phyloP scores from a whole-genome alignment of 1,140 invertebrate genomes.

The Aradophagus sp. region DNA sequence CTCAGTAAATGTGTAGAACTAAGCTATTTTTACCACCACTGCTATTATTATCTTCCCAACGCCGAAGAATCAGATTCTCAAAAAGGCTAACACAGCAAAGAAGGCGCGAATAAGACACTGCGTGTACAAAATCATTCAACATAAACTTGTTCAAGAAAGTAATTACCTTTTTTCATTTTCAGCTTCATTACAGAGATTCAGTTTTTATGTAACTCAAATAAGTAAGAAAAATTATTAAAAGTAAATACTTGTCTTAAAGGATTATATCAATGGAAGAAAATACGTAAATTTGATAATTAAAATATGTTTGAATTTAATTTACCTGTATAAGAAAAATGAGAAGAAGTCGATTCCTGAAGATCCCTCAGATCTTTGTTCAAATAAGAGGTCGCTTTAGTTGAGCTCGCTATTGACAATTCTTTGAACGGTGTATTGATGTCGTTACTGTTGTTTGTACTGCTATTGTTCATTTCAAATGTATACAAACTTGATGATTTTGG shows the following conservation, averaged over 20 bases:
- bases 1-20: slow-evolving; percentile 34
- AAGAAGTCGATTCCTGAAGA: slow-evolving; percentile 44
- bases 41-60: slow-evolving; percentile 63
- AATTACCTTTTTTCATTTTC: no score
- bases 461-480: slow-evolving; percentile 44
- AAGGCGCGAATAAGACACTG: slow-evolving; percentile 3
- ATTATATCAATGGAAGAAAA: no score
- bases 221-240: no score
- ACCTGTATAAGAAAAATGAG: slow-evolving; percentile 58
- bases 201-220: no score
- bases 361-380: slow-evolving; percentile 53
- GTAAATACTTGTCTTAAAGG: no score
- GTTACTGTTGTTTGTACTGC: slow-evolving; percentile 63
- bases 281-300: no score
- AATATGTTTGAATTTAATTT: slow-evolving; percentile 25
- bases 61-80: slow-evolving; percentile 31
- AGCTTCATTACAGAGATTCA: no score
- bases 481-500: slow-evolving; percentile 31
- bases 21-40: slow-evolving; percentile 72
- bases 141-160: no score
- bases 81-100: slow-evolving; percentile 25
- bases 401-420: slow-evolving; percentile 47
- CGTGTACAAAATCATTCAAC: slow-evolving; percentile 1
- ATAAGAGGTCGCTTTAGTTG: slow-evolving; percentile 52
- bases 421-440: slow-evolving; percentile 56